Evolutionary conservation across 2,113 vertebrate genomes (phyloP), one percentile per base, ranked within the genome.

Genomic region (Etheostoma spectabile): DNA sequence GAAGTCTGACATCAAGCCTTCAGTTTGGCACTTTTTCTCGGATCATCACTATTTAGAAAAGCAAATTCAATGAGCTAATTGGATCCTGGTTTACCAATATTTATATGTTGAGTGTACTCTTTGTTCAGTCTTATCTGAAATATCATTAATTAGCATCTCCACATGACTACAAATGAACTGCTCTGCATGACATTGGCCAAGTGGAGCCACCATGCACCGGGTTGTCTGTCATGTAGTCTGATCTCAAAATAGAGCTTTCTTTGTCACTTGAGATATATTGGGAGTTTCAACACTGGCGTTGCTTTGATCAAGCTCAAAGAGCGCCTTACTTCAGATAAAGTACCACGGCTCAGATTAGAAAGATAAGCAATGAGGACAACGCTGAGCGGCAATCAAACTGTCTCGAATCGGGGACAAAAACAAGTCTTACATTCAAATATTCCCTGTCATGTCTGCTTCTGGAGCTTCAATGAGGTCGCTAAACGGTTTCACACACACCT

Each of bases 221-320:
- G n/a, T 5, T 22, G 22, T 68, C 66, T 79, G 49, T 77, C 16
- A 45, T 49, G 65, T 57, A 16, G 57, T 77, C 76, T 68, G 57
- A 59, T 82, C 79, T 81, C 33, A 79, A 82, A 89, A 86, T 82
- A 86, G 84, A 79, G 72, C 19, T 3, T 67, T 71, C 24, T 76
- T 45, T 71, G 62, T 78, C 30, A n/a, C 52, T 61, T 24, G 66
- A 76, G 84, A 85, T 85, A 78, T 86, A 84, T 84, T 62, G 4
- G 6, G 83, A 74, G 51, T 76, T 80, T 64, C 62, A 73, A 66
- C 77, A 42, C 45, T 65, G 75, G 71, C 35, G 38, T 55, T 55
- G 68, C 81, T 89, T 88, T 89, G 85, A 84, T 87, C 66, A 35
- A 21, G 51, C 78, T 82, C 78, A 69, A 57, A 89, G 48, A 24